Conservation (phyloP, 2,113 vertebrate species). For the Scomber colias region DNA sequence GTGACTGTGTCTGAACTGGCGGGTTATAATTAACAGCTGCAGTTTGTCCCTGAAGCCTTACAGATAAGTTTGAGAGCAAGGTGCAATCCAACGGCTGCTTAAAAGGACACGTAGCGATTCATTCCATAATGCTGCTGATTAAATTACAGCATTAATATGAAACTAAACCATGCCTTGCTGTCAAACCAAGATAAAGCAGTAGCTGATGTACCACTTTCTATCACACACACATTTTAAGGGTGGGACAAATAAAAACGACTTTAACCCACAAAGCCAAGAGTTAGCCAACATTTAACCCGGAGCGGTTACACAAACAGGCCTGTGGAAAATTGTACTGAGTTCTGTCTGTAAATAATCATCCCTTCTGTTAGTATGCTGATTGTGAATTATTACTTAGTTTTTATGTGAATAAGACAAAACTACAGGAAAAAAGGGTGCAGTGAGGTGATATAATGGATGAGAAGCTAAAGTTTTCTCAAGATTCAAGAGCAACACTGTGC, state of each 20-base stretch:
- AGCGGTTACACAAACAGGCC: background rate
- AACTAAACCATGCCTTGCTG: background rate
- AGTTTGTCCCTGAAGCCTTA: background rate
- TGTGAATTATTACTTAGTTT: conserved; percentile 20
- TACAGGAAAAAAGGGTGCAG: too few relatives aligned
- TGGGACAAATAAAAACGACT: conserved; percentile 15
- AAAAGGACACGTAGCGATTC: background rate
- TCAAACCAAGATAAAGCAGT: background rate
- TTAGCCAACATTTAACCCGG: conserved; percentile 10
- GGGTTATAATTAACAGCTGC: too few relatives aligned
- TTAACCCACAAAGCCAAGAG: background rate
- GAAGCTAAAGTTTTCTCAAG: too few relatives aligned
- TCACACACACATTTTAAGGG: background rate
- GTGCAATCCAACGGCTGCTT: background rate
- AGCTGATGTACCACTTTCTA: background rate
- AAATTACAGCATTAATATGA: background rate
- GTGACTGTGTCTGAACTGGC: background rate
- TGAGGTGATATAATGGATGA: too few relatives aligned
- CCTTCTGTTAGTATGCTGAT: background rate
- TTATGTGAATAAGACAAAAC: conserved; percentile 9
- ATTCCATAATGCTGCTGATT: background rate
- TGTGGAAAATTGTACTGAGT: background rate
- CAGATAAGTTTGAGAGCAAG: background rate
- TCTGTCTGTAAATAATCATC: conserved; percentile 18
- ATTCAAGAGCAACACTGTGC: too few relatives aligned